phyloP scores from a whole-genome alignment of 1,140 invertebrate genomes.

The Phenacoccus solenopsis region DNA sequence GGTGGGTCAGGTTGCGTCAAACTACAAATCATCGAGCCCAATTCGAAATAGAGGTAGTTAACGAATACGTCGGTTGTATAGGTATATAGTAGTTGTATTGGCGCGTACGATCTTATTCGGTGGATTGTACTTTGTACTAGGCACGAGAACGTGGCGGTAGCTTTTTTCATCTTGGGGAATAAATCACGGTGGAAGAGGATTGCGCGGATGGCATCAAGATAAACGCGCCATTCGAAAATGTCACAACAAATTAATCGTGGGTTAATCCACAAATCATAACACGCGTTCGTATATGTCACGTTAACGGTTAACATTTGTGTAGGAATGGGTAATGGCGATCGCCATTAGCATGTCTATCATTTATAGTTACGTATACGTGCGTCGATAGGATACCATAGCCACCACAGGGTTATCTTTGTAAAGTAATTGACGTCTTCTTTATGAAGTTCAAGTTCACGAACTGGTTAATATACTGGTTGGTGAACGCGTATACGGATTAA shows the following conservation, averaged over 20 bases:
- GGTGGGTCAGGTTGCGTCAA: neutral
- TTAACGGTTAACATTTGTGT: neutral
- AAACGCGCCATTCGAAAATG: too few species aligned
- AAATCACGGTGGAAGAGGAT: too few species aligned
- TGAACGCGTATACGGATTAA: too few species aligned
- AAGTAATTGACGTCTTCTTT: neutral
- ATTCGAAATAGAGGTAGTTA: neutral
- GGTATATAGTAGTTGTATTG: too few species aligned
- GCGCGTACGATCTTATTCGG: too few species aligned
- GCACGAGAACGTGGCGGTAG: neutral
- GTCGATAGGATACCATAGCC: neutral
- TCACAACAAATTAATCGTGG: neutral
- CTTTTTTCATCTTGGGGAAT: too few species aligned
- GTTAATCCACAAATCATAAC: neutral
- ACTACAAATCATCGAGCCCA: neutral
- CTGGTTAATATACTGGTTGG: neutral
- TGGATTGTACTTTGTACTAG: too few species aligned
- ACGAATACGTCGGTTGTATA: too few species aligned
- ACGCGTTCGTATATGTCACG: neutral
- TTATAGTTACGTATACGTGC: neutral
- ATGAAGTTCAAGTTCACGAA: neutral
- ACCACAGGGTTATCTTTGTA: neutral
- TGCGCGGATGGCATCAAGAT: too few species aligned
- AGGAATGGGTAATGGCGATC: too few species aligned
- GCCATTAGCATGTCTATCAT: neutral